Percentiles rank a stretch among this genome's conserved stretches.
Evolutionary conservation across 2,888 invertebrate genomes (phyloP).

Genomic region (Theretra japonica): DNA sequence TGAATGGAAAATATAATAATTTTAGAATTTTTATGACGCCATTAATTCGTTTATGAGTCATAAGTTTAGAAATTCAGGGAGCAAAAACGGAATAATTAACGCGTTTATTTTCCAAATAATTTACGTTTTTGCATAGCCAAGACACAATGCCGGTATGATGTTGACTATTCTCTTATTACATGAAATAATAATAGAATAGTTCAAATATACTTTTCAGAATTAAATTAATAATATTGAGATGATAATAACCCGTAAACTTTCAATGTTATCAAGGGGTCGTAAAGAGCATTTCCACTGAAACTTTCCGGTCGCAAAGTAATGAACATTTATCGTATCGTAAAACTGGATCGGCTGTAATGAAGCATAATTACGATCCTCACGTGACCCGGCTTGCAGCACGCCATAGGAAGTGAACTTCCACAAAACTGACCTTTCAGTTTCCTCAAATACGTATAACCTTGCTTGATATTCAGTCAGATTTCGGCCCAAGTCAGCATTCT

Average conservation of each 20-base stretch:
- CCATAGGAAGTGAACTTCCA: slow-evolving; percentile 12
- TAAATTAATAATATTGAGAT: neutral
- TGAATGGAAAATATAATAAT: too few relatives aligned
- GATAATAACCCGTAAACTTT: neutral
- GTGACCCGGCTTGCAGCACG: slow-evolving; percentile 19
- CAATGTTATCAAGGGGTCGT: neutral
- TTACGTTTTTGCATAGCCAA: too few relatives aligned
- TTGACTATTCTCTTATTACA: too few relatives aligned
- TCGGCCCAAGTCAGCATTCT: neutral
- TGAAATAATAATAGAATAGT: too few relatives aligned
- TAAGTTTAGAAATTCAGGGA: too few relatives aligned
- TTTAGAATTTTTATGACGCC: too few relatives aligned
- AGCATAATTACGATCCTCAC: slow-evolving; percentile 14
- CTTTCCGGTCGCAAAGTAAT: slow-evolving; percentile 9
- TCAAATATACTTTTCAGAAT: too few relatives aligned
- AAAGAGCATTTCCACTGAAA: neutral
- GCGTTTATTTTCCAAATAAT: too few relatives aligned
- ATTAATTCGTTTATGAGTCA: too few relatives aligned
- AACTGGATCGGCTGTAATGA: slow-evolving; percentile 13
- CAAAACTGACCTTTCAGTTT: slow-evolving; percentile 17
- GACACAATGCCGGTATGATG: too few relatives aligned
- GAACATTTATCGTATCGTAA: slow-evolving; percentile 13
- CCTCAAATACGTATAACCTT: slow-evolving; percentile 18
- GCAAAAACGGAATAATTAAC: too few relatives aligned
- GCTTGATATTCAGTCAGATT: slow-evolving; percentile 1